Percentiles rank a stretch among this genome's conserved stretches.
phyloP scores from a whole-genome alignment of 2,888 invertebrate species.

The Chalcis sispes region DNA sequence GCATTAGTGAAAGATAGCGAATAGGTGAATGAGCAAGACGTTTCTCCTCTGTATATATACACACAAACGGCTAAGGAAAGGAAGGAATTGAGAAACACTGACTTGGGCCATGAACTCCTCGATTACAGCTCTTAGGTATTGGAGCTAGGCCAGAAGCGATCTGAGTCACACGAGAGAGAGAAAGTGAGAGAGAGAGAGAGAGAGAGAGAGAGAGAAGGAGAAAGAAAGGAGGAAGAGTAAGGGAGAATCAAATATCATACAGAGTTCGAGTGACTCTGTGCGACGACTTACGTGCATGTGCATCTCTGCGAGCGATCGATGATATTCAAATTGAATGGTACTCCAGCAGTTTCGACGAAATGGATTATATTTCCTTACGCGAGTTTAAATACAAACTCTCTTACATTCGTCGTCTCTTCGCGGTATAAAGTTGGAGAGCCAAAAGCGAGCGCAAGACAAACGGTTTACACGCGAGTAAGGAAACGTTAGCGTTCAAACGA shows the following conservation, averaged over 20 bases:
- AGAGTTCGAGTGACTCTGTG: too few relatives aligned
- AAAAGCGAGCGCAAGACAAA: constrained; percentile 1
- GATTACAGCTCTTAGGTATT: constrained; percentile 54
- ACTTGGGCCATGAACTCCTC: constrained; percentile 54
- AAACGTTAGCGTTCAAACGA: not conserved
- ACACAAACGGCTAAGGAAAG: not conserved
- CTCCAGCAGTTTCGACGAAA: constrained; percentile 7
- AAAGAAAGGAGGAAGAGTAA: too few relatives aligned
- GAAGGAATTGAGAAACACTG: constrained; percentile 55
- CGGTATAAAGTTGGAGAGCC: too few relatives aligned
- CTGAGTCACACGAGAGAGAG: not conserved
- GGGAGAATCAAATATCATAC: too few relatives aligned
- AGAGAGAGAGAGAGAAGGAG: too few relatives aligned
- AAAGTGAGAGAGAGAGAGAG: too few relatives aligned
- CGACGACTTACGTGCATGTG: not conserved
- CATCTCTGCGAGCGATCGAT: constrained; percentile 20
- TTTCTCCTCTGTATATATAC: too few relatives aligned
- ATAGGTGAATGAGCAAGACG: not conserved
- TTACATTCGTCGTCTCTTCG: too few relatives aligned
- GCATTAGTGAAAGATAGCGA: not conserved
- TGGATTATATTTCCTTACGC: constrained; percentile 40
- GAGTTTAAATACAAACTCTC: constrained; percentile 36
- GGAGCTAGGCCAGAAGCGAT: constrained; percentile 43
- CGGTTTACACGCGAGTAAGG: not conserved
- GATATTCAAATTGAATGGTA: constrained; percentile 54